Base-by-base conservation (phyloP, 2,797 vertebrate genomes). In the Sebastes wilsoni region DNA sequence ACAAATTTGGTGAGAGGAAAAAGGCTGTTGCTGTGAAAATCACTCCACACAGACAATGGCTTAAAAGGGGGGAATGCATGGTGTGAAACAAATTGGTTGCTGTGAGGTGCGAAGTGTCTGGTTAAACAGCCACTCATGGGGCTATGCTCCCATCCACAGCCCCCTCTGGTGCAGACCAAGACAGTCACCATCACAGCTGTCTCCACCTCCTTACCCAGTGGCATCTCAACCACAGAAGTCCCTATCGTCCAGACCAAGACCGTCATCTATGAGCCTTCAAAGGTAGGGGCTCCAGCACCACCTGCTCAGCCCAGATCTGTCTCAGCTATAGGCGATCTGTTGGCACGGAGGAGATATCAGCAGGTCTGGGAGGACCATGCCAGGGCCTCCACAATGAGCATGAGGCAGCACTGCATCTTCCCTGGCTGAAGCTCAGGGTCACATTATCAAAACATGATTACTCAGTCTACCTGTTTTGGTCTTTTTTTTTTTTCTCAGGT, bases 151-250 rank as follows among this genome's bases (percentile, higher is more conserved):
- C 91, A 77, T 94, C 92, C 82, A 92, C 93, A 99, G 98, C 98
- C 97, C 54, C 98, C 98, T 0, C 95, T 99, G 90, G 98, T 98
- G 95, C 97, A 98, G 96, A 99, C 97, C 25, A 97, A 98, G 91
- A 97, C 97, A 3, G 96, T 98, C 94, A 98, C 97, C 93, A 97
- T 98, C 95, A 96, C 97, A 13, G 96, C 98, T 4, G 93, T 92
- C 73, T 95, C 97, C 94, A 94, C 88, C 22, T 91, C 96, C 36
- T 79, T 90, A 89, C 95, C 96, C 92, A 96, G 96, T 18, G 96
- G 97, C 93, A 96, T 97, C 88, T 95, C 97, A 88, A 99, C 97
- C 14, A 98, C 96, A 94, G 97, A 98, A 5, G 97, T 98, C 65
- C 97, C 98, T 64, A 96, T 98, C 58, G 95, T 98, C 85, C 97